A percentile compares a stretch with the other conserved stretches of the same genome.
Conservation (phyloP, 2,113 vertebrate genomes). For the Lepisosteus osseus region DNA sequence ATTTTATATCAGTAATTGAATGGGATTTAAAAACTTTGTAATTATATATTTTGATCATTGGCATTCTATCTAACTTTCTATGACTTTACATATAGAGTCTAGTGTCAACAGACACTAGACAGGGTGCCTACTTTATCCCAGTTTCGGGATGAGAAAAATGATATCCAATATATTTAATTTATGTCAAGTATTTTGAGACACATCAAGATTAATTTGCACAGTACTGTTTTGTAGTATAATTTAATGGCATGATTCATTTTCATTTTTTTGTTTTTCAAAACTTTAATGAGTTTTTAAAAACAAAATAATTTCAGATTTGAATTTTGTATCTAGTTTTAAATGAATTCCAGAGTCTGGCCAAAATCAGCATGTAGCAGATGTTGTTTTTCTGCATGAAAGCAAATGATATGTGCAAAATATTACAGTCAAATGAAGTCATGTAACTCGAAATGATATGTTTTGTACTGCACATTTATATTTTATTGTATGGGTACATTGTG, state of each 20-base stretch:
- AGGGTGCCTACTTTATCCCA: conserved; percentile 28
- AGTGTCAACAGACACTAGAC: too few relatives aligned
- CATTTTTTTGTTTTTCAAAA: conserved; percentile 17
- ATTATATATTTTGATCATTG: too few relatives aligned
- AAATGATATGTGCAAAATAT: conserved; percentile 15
- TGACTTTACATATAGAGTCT: not conserved
- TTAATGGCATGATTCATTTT: conserved; percentile 14
- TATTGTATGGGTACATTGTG: conserved; percentile 7
- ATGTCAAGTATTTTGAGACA: conserved; percentile 26
- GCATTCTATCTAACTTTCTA: not conserved
- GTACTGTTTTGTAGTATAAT: conserved; percentile 9
- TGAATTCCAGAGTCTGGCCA: conserved; percentile 11
- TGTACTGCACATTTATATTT: too few relatives aligned
- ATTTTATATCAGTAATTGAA: too few relatives aligned
- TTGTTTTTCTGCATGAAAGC: conserved; percentile 29
- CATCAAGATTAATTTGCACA: conserved; percentile 31
- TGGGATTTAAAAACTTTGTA: too few relatives aligned
- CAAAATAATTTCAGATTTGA: conserved; percentile 21
- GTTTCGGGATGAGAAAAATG: conserved; percentile 8
- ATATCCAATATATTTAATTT: conserved; percentile 27
- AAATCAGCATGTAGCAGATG: conserved; percentile 34
- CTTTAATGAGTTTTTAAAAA: conserved; percentile 28
- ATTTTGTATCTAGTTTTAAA: conserved; percentile 13
- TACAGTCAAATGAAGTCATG: too few relatives aligned
- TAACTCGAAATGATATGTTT: too few relatives aligned